These are phyloP conservation scores for Rhyzopertha dominica DNA, from an alignment of 1,140 invertebrate species.

Conservation along the genomic window DNA sequence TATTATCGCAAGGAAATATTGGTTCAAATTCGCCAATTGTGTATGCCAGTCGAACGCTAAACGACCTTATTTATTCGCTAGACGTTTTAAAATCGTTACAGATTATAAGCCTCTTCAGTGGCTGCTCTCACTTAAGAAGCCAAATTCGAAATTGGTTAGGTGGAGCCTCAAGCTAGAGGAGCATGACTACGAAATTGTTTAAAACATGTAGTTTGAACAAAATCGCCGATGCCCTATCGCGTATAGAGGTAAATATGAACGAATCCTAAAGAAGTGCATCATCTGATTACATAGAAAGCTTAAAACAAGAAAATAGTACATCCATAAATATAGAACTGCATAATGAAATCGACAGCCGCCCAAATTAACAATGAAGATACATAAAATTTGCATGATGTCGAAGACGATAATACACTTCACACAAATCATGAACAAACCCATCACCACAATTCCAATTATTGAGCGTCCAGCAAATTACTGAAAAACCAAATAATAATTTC, in stretches of 20 bases:
- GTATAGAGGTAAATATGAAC: constrained; percentile 10
- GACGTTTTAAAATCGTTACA: constrained; percentile 9
- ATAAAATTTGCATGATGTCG: too few relatives aligned
- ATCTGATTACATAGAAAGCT: background rate
- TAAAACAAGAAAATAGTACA: background rate
- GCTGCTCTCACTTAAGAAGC: constrained; percentile 8
- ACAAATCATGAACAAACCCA: too few relatives aligned
- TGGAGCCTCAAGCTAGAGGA: constrained; percentile 10
- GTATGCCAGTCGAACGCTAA: constrained; percentile 4
- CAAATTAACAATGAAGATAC: background rate
- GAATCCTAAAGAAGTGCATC: background rate
- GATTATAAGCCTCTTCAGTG: constrained; percentile 3
- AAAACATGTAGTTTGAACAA: constrained; percentile 27
- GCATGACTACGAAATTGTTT: constrained; percentile 18
- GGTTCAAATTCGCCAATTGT: constrained; percentile 20
- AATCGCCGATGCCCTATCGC: constrained; percentile 35
- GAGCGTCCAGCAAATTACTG: background rate
- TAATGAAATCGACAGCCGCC: background rate
- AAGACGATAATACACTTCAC: too few relatives aligned
- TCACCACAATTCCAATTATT: background rate
- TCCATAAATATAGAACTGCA: background rate
- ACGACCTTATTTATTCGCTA: constrained; percentile 6
- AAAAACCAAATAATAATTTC: constrained; percentile 1
- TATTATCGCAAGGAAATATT: constrained; percentile 27
- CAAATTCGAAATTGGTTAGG: constrained; percentile 10